These are phyloP conservation scores for Amyelois transitella DNA, from an alignment of 1,140 invertebrate genomes.

Conservation along the genomic window DNA sequence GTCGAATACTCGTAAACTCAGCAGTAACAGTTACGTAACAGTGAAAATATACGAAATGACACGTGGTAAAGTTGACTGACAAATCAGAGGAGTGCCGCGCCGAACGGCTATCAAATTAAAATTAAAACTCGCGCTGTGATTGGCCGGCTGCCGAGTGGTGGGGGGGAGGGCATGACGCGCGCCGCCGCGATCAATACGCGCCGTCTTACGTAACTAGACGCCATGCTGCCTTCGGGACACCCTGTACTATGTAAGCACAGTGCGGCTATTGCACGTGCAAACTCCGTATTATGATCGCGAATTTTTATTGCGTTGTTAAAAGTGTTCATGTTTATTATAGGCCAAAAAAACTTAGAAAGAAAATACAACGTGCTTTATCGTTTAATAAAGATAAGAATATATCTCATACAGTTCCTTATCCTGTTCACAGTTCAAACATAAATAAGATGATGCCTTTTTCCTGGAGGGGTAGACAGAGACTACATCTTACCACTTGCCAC, in stretches of 20 bases:
- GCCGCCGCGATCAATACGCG: conserved; percentile 46
- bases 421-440: too few relatives aligned
- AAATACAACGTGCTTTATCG: too few relatives aligned
- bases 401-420: too few relatives aligned
- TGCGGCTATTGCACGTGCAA: too few relatives aligned
- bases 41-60: background rate
- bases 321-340: too few relatives aligned
- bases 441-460: too few relatives aligned
- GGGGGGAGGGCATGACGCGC: conserved; percentile 10
- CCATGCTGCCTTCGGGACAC: background rate
- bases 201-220: conserved; percentile 39
- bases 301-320: too few relatives aligned
- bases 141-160: conserved; percentile 24
- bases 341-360: too few relatives aligned
- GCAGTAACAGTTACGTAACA: background rate
- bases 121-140: conserved; percentile 45
- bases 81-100: conserved; percentile 39
- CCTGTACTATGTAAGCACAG: background rate
- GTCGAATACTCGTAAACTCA: background rate
- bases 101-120: conserved; percentile 55
- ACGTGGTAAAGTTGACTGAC: conserved; percentile 21
- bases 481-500: too few relatives aligned
- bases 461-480: too few relatives aligned
- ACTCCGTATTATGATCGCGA: too few relatives aligned
- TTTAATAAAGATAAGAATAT: too few relatives aligned